Percentiles rank a stretch among this genome's conserved stretches.
These are phyloP conservation scores for Amphimedon queenslandica DNA, from an alignment of 37 sponge, comb jelly and placozoan species.

Conservation along the genomic window DNA sequence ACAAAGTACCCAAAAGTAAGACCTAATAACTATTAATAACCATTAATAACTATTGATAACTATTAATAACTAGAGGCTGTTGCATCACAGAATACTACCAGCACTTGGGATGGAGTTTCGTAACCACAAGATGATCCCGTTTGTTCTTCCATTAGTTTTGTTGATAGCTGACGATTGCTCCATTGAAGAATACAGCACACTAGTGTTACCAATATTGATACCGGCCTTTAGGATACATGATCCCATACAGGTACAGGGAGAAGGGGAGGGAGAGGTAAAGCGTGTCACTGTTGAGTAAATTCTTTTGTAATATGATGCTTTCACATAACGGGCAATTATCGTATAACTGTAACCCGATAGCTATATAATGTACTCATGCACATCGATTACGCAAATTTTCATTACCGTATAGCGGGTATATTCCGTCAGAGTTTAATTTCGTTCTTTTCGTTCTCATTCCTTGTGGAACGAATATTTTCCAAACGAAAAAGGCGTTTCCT, in stretches of 20 bases:
- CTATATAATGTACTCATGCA: neutral
- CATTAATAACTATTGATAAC: neutral
- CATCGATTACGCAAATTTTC: too few species aligned
- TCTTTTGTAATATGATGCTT: too few species aligned
- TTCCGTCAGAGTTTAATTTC: too few species aligned
- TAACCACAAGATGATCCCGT: conserved; percentile 81
- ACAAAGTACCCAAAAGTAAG: conserved; percentile 64
- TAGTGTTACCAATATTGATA: conserved; percentile 48
- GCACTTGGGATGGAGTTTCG: conserved; percentile 60
- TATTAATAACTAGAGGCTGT: conserved; percentile 36
- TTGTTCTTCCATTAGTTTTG: conserved; percentile 70
- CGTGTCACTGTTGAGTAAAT: neutral
- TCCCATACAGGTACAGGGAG: conserved; percentile 81
- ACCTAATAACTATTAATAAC: neutral
- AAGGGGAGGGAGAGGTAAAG: neutral
- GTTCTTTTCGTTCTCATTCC: too few species aligned
- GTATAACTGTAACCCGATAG: too few species aligned
- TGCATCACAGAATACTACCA: conserved; percentile 64
- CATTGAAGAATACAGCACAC: conserved; percentile 48
- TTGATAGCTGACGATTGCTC: conserved; percentile 77
- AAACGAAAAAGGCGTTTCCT: too few species aligned
- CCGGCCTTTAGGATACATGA: conserved; percentile 70
- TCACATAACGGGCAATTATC: too few species aligned
- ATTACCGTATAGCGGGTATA: too few species aligned
- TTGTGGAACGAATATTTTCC: too few species aligned